Conservation (phyloP, 2,113 vertebrate species). For the Xiphophorus couchianus region DNA sequence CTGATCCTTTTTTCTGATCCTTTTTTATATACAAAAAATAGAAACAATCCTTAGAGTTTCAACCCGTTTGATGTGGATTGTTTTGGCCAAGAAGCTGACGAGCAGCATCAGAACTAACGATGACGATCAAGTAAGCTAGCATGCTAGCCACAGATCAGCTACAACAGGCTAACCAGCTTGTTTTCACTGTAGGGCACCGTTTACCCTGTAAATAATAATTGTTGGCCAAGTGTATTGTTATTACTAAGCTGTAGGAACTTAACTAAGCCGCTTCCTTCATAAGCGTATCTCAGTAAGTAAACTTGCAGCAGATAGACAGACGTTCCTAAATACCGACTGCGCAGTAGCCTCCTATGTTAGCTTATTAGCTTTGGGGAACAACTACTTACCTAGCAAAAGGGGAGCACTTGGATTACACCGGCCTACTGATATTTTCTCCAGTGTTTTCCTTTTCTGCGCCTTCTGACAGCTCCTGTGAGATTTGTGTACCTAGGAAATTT, state of each 20-base stretch:
- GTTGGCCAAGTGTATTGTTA: no score
- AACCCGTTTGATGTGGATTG: not conserved
- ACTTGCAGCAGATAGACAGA: conserved; percentile 76
- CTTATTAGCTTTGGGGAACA: conserved; percentile 9
- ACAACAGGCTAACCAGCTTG: not conserved
- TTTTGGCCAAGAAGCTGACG: not conserved
- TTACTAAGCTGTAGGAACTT: not conserved
- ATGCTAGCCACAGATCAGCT: conserved; percentile 8
- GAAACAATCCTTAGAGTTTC: not conserved
- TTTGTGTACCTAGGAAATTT: conserved; percentile 16
- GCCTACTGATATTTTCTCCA: conserved; percentile 23
- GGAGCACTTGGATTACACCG: conserved; percentile 17
- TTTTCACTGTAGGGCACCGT: no score
- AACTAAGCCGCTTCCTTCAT: no score
- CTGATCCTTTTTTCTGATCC: not conserved
- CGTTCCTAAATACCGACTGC: not conserved
- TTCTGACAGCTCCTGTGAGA: conserved; percentile 7
- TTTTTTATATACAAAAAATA: not conserved
- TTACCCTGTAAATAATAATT: no score
- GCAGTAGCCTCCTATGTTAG: conserved; percentile 49
- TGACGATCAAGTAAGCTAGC: conserved; percentile 26
- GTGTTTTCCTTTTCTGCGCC: conserved; percentile 10
- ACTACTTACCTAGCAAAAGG: conserved; percentile 58
- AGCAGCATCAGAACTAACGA: conserved; percentile 5
- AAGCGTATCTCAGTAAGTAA: conserved; percentile 54